Percentiles rank a stretch among this genome's conserved stretches.
These are phyloP conservation scores for Nesospiza acunhae DNA, from an alignment of 2,113 vertebrate genomes.

Conservation along the genomic window DNA sequence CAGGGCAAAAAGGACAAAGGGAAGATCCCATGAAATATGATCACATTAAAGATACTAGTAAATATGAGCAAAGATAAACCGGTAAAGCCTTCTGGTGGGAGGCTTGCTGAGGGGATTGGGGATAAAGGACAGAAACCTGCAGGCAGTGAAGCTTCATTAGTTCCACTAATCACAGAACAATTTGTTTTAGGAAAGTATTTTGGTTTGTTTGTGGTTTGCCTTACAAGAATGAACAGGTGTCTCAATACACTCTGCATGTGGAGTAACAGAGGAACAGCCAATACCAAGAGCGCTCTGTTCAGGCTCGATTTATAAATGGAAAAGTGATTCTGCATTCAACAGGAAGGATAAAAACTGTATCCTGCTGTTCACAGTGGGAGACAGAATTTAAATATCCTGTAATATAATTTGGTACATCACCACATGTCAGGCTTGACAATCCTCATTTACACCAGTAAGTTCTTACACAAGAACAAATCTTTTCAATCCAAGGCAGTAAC, in stretches of 20 bases:
- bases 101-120: neutral
- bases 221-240: constrained; percentile 42
- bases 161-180: constrained; percentile 30
- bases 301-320: constrained; percentile 43
- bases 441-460: constrained; percentile 49
- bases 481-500: neutral
- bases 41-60: neutral
- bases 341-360: constrained; percentile 68
- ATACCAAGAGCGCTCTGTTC: constrained; percentile 10
- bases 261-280: constrained; percentile 33
- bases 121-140: neutral
- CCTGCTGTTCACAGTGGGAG: constrained; percentile 67
- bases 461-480: constrained; percentile 13
- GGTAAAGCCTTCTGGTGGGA: neutral
- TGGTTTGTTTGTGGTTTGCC: constrained; percentile 19
- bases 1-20: neutral
- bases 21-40: neutral
- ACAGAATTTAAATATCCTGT: constrained; percentile 70
- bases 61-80: neutral
- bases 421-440: constrained; percentile 56
- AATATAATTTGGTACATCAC: constrained; percentile 68
- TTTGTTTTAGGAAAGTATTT: constrained; percentile 25
- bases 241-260: constrained; percentile 13
- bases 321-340: constrained; percentile 52
- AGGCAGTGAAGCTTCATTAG: constrained; percentile 27